Evolutionary conservation across 2,888 invertebrate species (phyloP), one percentile per base, ranked within the genome.

Genomic region (Cactoblastis cactorum): DNA sequence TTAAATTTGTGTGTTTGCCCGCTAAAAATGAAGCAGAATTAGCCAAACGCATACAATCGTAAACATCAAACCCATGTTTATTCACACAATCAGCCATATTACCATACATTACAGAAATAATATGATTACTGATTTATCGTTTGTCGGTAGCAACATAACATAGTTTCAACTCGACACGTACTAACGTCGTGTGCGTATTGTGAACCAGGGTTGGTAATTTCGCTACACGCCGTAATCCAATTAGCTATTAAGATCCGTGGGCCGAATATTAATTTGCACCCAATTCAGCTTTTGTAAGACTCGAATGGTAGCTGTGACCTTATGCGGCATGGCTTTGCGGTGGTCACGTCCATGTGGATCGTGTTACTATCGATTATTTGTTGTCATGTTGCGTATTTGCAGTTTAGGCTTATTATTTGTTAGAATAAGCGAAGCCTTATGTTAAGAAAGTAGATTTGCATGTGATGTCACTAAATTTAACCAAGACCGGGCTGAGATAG

Each of bases 201-300:
- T 83, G 74, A 83, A 83, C 84, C 74, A 67, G 75, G 82, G 87
- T 86, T 82, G 80, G 83, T 87, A 82, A 87, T 88, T 86, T 87
- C 74, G 76, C 79, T 85, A 87, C 87, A 87, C 85, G 85, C 78
- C 77, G 76, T 87, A 86, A 89, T 88, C 88, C 88, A 89, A 89
- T 89, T 88, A 89, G 86, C 86, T 87, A 88, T 89, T 88, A 88
- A 84, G 88, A 83, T 83, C 77, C 88, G 88, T 87, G 89, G 74
- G 67, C 75, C 74, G 88, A 86, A 89, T 89, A 89, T 86, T 84
- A 89, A 89, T 87, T 80, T 71, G 62, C 63, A 71, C 66, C 74
- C 75, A 78, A 79, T 76, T 75, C 69, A 67, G 64, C 63, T 75
- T 79, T 78, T 82, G 78, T 80, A 75, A 78, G 77, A 78, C 69